phyloP scores from a whole-genome alignment of 2,113 vertebrate genomes.

The Chionomys nivalis region DNA sequence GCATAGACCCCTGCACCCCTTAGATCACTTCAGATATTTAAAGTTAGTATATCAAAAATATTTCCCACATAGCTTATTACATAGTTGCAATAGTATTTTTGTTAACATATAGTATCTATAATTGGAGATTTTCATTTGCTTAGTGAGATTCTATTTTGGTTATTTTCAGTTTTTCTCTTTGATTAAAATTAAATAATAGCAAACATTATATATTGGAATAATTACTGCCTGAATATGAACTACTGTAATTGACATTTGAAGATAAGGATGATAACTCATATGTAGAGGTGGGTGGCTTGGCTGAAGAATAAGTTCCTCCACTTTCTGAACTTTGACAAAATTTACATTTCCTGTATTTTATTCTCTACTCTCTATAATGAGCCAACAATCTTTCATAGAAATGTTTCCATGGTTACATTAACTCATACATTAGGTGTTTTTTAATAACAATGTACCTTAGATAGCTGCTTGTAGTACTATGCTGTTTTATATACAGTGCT shows the following conservation, averaged over 20 bases:
- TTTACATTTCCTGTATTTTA: not conserved
- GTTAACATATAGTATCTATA: not conserved
- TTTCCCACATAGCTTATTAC: not conserved
- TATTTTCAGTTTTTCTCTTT: not conserved
- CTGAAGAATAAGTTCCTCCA: not conserved
- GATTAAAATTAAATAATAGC: not conserved
- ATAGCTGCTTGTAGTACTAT: not conserved
- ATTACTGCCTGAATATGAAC: not conserved
- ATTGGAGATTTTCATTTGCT: not conserved
- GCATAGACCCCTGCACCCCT: not conserved
- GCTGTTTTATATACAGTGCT: not conserved
- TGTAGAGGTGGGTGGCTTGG: not conserved
- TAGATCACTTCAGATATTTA: not conserved
- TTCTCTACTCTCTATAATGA: not conserved
- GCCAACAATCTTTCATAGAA: not conserved
- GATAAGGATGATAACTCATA: not conserved
- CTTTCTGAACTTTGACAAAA: not conserved
- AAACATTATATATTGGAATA: not conserved
- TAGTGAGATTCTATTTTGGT: not conserved
- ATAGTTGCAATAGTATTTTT: not conserved
- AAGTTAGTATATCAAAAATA: not conserved
- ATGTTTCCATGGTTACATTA: not conserved
- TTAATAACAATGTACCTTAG: not conserved
- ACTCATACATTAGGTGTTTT: not conserved
- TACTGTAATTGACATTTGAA: not conserved